These are phyloP conservation scores for Myiagra hebetior DNA, from an alignment of 2,113 vertebrate genomes.

Conservation along the genomic window DNA sequence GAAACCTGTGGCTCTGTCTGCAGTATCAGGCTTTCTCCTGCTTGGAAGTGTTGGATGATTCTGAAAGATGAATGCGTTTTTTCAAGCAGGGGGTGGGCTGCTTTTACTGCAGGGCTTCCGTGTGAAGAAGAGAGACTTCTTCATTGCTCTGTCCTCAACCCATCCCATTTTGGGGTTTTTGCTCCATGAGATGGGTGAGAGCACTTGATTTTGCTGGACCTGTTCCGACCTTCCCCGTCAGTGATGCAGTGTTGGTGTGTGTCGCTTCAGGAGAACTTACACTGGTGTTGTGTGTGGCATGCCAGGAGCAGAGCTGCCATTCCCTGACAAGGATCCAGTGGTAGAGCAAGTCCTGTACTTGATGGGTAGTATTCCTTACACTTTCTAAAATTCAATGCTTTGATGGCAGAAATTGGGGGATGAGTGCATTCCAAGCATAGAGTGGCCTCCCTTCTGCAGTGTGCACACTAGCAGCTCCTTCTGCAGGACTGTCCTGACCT, in stretches of 20 bases:
- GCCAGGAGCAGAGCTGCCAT: neutral
- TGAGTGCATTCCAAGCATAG: neutral
- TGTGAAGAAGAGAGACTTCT: neutral
- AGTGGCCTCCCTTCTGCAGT: neutral
- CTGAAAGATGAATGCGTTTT: neutral
- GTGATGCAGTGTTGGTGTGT: fast-evolving
- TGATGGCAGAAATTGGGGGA: neutral
- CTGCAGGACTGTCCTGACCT: constrained; percentile 14
- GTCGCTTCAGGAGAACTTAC: neutral
- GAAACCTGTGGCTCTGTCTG: neutral
- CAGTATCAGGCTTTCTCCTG: neutral
- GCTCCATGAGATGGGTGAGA: neutral
- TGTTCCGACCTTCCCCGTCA: neutral
- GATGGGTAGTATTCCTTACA: fast-evolving
- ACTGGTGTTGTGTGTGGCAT: neutral
- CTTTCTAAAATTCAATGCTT: neutral
- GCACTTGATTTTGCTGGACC: neutral
- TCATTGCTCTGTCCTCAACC: neutral
- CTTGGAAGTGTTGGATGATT: neutral
- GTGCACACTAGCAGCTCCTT: neutral
- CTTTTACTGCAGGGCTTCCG: neutral
- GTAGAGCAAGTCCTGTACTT: neutral
- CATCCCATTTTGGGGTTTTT: neutral
- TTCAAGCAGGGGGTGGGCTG: neutral
- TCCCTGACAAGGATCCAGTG: neutral